phyloP scores from a whole-genome alignment of 2,888 invertebrate genomes.

The Disparrhopalites patrizii region DNA sequence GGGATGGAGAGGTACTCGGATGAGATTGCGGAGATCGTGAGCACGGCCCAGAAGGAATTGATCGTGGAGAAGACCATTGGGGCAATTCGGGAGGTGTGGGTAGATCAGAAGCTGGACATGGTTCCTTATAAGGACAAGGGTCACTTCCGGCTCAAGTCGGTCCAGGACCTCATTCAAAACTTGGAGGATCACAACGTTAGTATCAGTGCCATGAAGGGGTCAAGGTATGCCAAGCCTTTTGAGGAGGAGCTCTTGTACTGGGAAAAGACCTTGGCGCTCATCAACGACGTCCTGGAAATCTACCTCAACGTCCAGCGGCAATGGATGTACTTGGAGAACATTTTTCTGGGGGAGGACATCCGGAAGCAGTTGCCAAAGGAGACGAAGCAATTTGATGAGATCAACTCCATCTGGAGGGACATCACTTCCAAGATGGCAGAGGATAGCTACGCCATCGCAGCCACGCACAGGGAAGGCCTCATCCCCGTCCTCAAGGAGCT shows the following conservation, averaged over 20 bases:
- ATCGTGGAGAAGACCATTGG: conserved; percentile 75
- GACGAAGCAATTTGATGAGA: conserved; percentile 66
- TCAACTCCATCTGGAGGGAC: conserved; percentile 68
- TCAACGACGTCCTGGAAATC: conserved; percentile 76
- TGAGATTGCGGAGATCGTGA: conserved; percentile 77
- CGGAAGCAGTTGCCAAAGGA: conserved; percentile 75
- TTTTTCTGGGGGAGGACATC: conserved; percentile 47
- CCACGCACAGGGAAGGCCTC: conserved; percentile 52
- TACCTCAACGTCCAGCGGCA: conserved; percentile 76
- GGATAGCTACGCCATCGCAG: conserved; percentile 52
- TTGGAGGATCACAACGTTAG: conserved; percentile 82
- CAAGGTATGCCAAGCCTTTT: conserved; percentile 81
- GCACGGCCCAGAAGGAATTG: conserved; percentile 82
- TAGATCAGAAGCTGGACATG: conserved; percentile 67
- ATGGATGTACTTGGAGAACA: conserved; percentile 72
- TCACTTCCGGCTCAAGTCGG: conserved; percentile 66
- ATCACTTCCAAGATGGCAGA: conserved; percentile 57
- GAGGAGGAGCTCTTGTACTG: conserved; percentile 76
- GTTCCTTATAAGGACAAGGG: conserved; percentile 62
- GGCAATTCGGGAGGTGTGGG: conserved; percentile 69
- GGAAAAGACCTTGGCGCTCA: conserved; percentile 76
- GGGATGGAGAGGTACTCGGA: conserved; percentile 79
- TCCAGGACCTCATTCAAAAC: conserved; percentile 73
- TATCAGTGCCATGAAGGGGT: conserved; percentile 77
- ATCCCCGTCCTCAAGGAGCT: conserved; percentile 60